Percentiles rank a stretch among this genome's conserved stretches.
phyloP scores from a whole-genome alignment of 2,888 invertebrate genomes.

The Chromoteleia sp. region DNA sequence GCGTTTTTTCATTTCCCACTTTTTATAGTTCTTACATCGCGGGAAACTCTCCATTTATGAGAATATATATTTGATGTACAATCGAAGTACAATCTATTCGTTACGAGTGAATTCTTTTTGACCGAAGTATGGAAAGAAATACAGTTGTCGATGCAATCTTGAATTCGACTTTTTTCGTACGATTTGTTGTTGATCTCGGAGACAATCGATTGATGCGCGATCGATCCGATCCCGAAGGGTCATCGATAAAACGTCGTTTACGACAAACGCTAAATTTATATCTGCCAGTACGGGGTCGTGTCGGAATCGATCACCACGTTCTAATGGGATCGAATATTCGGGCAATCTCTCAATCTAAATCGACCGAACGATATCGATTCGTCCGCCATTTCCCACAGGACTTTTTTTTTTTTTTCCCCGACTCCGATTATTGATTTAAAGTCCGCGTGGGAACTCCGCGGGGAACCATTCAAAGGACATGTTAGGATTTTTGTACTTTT shows the following conservation, averaged over 20 bases:
- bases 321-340: constrained; percentile 74
- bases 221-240: constrained; percentile 28
- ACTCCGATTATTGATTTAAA: constrained; percentile 57
- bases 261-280: constrained; percentile 73
- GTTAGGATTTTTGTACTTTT: constrained; percentile 7
- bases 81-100: too few relatives aligned
- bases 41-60: too few relatives aligned
- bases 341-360: constrained; percentile 83
- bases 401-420: constrained; percentile 2
- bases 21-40: too few relatives aligned
- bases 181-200: background rate
- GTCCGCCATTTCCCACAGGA: constrained; percentile 54
- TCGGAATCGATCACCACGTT: constrained; percentile 73
- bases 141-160: background rate
- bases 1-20: too few relatives aligned
- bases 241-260: constrained; percentile 71
- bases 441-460: constrained; percentile 82
- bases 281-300: constrained; percentile 72
- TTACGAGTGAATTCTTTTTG: too few relatives aligned
- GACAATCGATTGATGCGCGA: constrained; percentile 58
- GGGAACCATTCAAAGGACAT: constrained; percentile 73
- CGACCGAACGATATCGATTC: constrained; percentile 79
- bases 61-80: too few relatives aligned
- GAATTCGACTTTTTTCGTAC: background rate
- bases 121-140: too few relatives aligned